A percentile compares a stretch with the other conserved stretches of the same genome.
Evolutionary conservation across 2,113 vertebrate genomes (phyloP).

Genomic region (Puffinus mauretanicus): DNA sequence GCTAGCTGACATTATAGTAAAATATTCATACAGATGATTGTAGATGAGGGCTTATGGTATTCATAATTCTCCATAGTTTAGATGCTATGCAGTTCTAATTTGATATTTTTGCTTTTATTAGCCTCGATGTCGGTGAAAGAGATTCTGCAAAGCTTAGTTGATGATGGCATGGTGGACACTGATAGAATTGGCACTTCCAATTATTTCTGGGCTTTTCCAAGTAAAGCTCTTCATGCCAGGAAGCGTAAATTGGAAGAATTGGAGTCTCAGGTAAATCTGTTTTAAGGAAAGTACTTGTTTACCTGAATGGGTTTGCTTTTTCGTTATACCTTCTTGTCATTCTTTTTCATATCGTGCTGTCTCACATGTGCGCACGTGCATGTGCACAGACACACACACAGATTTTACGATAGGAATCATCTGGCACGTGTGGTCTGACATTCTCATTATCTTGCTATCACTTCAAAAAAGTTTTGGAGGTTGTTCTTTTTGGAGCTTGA

Average conservation of each 20-base stretch:
- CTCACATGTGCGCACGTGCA: fast-evolving
- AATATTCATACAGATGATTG: background rate
- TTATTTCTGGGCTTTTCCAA: slow-evolving; percentile 98
- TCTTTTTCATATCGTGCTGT: background rate
- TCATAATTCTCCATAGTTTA: background rate
- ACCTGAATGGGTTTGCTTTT: background rate
- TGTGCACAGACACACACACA: background rate
- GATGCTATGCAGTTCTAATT: background rate
- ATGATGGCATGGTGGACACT: slow-evolving; percentile 95
- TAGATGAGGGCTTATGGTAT: background rate
- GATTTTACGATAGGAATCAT: background rate
- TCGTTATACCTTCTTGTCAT: background rate
- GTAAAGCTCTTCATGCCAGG: slow-evolving; percentile 88
- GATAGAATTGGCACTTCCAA: slow-evolving; percentile 96
- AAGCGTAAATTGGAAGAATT: slow-evolving; percentile 84
- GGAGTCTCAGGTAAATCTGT: slow-evolving; percentile 82
- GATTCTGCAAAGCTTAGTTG: slow-evolving; percentile 93
- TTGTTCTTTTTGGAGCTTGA: background rate
- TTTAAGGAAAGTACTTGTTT: background rate
- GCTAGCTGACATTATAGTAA: background rate
- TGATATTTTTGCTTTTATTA: slow-evolving; percentile 55
- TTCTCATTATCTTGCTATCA: background rate
- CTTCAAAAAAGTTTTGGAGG: background rate
- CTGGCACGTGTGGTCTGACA: fast-evolving
- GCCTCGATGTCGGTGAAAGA: slow-evolving; percentile 96